A percentile compares a stretch with the other conserved stretches of the same genome.
phyloP scores from a whole-genome alignment of 2,888 invertebrate genomes.

The Biston stratarius region DNA sequence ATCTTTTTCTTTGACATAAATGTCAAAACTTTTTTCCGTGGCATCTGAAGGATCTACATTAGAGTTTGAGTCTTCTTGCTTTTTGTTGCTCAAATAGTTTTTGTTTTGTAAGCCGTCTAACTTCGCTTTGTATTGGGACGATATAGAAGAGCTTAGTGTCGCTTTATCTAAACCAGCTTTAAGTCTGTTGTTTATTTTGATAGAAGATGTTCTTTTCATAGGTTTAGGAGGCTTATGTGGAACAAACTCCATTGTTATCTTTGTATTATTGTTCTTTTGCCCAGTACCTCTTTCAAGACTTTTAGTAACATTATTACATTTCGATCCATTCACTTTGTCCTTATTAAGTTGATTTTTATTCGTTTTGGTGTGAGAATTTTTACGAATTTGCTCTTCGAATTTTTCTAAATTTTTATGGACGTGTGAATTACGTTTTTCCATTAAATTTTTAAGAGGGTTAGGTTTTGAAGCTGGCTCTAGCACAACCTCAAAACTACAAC shows the following conservation, averaged over 20 bases:
- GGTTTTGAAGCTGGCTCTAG: slow-evolving; percentile 82
- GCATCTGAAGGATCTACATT: slow-evolving; percentile 73
- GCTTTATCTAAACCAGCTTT: slow-evolving; percentile 79
- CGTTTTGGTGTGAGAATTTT: slow-evolving; percentile 72
- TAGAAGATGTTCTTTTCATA: slow-evolving; percentile 88
- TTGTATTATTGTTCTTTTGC: slow-evolving; percentile 77
- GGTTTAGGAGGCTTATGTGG: slow-evolving; percentile 92
- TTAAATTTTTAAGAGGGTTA: slow-evolving; percentile 77
- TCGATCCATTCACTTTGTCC: slow-evolving; percentile 76
- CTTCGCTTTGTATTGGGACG: slow-evolving; percentile 82
- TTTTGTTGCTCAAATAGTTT: slow-evolving; percentile 71
- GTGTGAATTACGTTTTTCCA: slow-evolving; percentile 81
- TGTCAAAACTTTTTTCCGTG: slow-evolving; percentile 85
- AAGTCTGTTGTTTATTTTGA: slow-evolving; percentile 84
- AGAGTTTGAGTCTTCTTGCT: slow-evolving; percentile 73
- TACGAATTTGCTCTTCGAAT: slow-evolving; percentile 85
- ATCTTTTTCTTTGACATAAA: slow-evolving; percentile 88
- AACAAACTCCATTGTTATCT: slow-evolving; percentile 86
- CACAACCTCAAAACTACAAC: slow-evolving; percentile 84
- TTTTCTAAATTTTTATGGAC: slow-evolving; percentile 87
- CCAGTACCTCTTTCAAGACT: slow-evolving; percentile 80
- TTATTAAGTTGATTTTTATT: slow-evolving; percentile 78
- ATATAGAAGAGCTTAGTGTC: slow-evolving; percentile 73
- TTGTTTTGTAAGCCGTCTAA: slow-evolving; percentile 81
- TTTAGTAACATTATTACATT: slow-evolving; percentile 77